phyloP scores from a whole-genome alignment of 2,113 vertebrate genomes.

The Pelobates fuscus region DNA sequence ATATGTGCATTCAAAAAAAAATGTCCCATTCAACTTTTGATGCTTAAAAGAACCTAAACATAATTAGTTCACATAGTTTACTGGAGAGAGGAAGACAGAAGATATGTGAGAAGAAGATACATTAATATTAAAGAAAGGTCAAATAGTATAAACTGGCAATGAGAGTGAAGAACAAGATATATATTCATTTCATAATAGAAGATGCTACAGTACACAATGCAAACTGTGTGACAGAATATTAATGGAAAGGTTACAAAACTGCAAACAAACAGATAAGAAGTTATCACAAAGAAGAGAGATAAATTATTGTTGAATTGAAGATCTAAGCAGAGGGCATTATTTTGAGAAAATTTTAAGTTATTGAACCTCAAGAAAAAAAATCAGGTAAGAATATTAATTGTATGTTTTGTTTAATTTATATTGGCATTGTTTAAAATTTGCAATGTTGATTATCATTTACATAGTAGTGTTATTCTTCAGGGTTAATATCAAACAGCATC shows the following conservation, averaged over 20 bases:
- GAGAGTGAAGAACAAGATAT: not conserved
- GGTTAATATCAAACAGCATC: no score
- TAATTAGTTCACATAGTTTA: not conserved
- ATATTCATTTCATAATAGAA: not conserved
- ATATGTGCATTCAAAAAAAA: conserved; percentile 18
- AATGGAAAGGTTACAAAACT: no score
- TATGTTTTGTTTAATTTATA: no score
- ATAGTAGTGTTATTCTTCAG: no score
- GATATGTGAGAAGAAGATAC: not conserved
- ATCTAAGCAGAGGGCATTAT: not conserved
- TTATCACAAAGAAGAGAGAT: not conserved
- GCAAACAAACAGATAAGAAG: no score
- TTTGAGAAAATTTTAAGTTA: not conserved
- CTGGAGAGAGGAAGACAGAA: not conserved
- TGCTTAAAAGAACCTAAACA: not conserved
- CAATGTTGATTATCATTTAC: no score
- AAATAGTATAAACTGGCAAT: not conserved
- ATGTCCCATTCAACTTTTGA: not conserved
- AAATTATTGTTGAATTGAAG: not conserved
- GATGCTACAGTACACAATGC: no score
- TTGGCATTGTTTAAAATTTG: no score
- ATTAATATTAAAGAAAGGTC: not conserved
- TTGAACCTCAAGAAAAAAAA: not conserved
- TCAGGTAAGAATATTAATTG: conserved; percentile 7
- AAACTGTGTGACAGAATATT: no score